Evolutionary conservation across 1,140 invertebrate species (phyloP).

Genomic region (Catajapyx aquilonaris): DNA sequence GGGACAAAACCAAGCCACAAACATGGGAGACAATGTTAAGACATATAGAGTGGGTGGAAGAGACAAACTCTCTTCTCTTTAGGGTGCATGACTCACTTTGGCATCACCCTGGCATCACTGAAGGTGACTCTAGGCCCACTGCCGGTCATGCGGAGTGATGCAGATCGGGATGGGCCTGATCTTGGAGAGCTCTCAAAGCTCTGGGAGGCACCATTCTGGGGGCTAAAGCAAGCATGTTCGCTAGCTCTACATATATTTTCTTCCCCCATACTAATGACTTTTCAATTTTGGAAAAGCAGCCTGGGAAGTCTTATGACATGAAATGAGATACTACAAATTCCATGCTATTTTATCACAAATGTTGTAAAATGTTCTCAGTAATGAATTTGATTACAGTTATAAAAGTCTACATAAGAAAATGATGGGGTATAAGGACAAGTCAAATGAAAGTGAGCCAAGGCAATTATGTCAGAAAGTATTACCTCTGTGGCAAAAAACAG

Average conservation of each 20-base stretch:
- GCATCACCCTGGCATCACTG: constrained; percentile 30
- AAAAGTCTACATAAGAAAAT: neutral
- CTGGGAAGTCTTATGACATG: neutral
- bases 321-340: neutral
- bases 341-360: neutral
- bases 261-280: too few species aligned
- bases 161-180: constrained; percentile 45
- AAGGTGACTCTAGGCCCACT: constrained; percentile 35
- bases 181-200: constrained; percentile 43
- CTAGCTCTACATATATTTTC: too few species aligned
- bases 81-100: too few species aligned
- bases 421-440: too few species aligned
- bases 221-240: constrained; percentile 12
- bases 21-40: too few species aligned
- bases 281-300: neutral
- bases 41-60: too few species aligned
- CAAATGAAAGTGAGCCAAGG: too few species aligned
- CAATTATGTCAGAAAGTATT: too few species aligned
- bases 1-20: too few species aligned
- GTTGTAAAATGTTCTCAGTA: neutral
- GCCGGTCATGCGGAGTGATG: constrained; percentile 39
- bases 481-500: too few species aligned
- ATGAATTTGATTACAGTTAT: neutral
- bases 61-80: too few species aligned
- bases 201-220: constrained; percentile 10